A percentile compares a stretch with the other conserved stretches of the same genome.
phyloP scores from a whole-genome alignment of 92 coral and sea anemone species.

The Phenganax subtilis region DNA sequence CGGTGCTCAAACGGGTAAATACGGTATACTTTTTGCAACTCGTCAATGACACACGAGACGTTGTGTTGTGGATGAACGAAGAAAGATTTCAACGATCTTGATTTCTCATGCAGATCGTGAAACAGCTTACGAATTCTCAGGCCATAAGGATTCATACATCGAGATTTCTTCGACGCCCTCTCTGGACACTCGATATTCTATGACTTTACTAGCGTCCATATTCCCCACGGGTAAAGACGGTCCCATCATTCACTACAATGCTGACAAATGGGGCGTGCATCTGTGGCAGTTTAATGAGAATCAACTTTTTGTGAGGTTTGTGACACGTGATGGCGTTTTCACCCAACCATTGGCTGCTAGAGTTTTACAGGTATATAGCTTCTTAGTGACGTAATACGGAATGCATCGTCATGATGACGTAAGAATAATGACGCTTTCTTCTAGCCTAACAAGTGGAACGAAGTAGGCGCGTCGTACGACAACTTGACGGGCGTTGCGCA shows the following conservation, averaged over 20 bases:
- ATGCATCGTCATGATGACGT: not conserved
- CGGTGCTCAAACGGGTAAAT: too few relatives aligned
- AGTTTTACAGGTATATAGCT: slow-evolving; percentile 66
- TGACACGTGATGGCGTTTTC: slow-evolving; percentile 87
- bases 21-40: too few relatives aligned
- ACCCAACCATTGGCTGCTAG: slow-evolving; percentile 92
- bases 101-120: slow-evolving; percentile 37
- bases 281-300: slow-evolving; percentile 95
- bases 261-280: slow-evolving; percentile 92
- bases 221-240: slow-evolving; percentile 90
- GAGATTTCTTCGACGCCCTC: slow-evolving; percentile 79
- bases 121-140: slow-evolving; percentile 82
- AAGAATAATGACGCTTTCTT: not conserved
- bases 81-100: too few relatives aligned
- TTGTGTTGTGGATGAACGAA: too few relatives aligned
- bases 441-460: slow-evolving; percentile 89
- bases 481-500: slow-evolving; percentile 94
- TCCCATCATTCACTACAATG: slow-evolving; percentile 86
- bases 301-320: slow-evolving; percentile 89
- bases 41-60: too few relatives aligned
- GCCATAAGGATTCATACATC: slow-evolving; percentile 71
- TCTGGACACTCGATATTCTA: slow-evolving; percentile 82
- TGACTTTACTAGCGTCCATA: slow-evolving; percentile 83
- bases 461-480: slow-evolving; percentile 97
- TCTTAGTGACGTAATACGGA: not conserved